Percentiles rank a stretch among this genome's conserved stretches.
Conservation (phyloP, 2,888 invertebrate genomes). For the Caenorhabditis sp. region DNA sequence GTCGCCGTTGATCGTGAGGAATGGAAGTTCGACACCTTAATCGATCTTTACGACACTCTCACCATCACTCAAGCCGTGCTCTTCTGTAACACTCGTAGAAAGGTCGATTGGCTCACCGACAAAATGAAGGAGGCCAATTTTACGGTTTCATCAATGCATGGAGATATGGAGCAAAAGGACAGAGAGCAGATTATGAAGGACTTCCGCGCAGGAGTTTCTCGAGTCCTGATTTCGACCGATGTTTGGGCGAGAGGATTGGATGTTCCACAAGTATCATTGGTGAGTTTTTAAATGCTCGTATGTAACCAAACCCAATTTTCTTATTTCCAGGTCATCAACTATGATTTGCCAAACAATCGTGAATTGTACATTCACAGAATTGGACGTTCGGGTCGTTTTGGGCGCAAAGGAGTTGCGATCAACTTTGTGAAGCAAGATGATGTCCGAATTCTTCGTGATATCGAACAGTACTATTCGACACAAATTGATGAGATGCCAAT, state of each 20-base stretch:
- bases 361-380: conserved; percentile 98
- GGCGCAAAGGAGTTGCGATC: conserved; percentile 98
- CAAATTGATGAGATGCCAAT: conserved; percentile 99
- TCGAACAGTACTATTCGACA: conserved; percentile 99
- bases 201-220: conserved; percentile 70
- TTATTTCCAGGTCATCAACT: conserved; percentile 82
- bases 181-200: conserved; percentile 90
- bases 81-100: conserved; percentile 89
- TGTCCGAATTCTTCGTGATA: conserved; percentile 95
- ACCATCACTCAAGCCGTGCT: conserved; percentile 99
- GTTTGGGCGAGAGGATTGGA: conserved; percentile 99
- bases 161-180: conserved; percentile 86
- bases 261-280: conserved; percentile 97
- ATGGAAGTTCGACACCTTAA: conserved; percentile 99
- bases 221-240: conserved; percentile 95
- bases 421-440: conserved; percentile 99
- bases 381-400: conserved; percentile 95
- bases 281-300: conserved; percentile 8
- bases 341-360: conserved; percentile 98
- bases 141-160: conserved; percentile 98
- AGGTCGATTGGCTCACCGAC: conserved; percentile 97
- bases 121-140: conserved; percentile 99
- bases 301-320: neutral
- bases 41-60: conserved; percentile 95
- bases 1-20: conserved; percentile 98